Evolutionary conservation across 1,140 invertebrate genomes (phyloP).

Genomic region (Lysiphlebus fabarum): DNA sequence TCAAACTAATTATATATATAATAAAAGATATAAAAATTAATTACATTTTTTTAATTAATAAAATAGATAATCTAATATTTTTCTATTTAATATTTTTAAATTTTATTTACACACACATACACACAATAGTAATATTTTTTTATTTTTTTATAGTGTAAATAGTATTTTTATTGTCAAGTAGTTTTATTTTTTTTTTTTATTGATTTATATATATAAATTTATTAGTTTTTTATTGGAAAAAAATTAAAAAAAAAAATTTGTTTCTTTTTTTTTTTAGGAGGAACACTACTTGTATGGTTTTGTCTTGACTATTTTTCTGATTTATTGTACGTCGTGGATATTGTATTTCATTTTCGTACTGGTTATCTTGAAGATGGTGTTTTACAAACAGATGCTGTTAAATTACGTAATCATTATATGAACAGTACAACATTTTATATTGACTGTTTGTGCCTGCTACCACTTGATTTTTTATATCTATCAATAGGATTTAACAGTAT

Average conservation of each 20-base stretch:
- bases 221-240: conserved; percentile 15
- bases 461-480: conserved; percentile 96
- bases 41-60: no score
- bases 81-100: no score
- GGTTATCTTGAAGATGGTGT: conserved; percentile 96
- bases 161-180: no score
- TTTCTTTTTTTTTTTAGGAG: conserved; percentile 57
- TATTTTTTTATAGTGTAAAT: no score
- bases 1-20: no score
- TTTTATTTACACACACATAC: no score
- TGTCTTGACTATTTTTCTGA: conserved; percentile 95
- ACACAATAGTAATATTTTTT: no score
- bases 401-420: conserved; percentile 95
- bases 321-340: conserved; percentile 93
- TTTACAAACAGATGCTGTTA: conserved; percentile 89
- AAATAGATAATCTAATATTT: no score
- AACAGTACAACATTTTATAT: conserved; percentile 99
- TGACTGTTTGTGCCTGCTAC: conserved; percentile 94
- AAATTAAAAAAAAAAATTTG: background rate
- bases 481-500: conserved; percentile 98
- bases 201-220: conserved; percentile 10
- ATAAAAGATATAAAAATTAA: no score
- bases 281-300: conserved; percentile 92
- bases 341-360: conserved; percentile 95
- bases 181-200: no score